These are phyloP conservation scores for Ianthella basta DNA, from an alignment of 37 sponge, comb jelly and placozoan genomes.

Conservation along the genomic window DNA sequence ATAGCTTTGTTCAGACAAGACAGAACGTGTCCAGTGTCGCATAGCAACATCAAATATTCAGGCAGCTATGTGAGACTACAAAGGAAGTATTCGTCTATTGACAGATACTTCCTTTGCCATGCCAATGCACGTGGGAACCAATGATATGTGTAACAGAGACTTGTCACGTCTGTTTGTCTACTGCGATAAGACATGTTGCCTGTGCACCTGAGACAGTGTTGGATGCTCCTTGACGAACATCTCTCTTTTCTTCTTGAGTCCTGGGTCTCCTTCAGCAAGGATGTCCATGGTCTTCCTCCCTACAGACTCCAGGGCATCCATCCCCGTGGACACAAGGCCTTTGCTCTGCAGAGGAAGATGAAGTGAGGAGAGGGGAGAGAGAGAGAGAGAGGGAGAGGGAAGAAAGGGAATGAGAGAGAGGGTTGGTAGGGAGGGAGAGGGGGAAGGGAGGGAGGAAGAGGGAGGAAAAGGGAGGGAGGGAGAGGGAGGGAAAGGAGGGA, in stretches of 20 bases:
- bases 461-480: not conserved
- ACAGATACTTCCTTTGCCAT: no score
- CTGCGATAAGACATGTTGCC: no score
- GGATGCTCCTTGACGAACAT: conserved; percentile 32
- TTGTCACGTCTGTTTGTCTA: no score
- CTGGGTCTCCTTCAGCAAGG: conserved; percentile 89
- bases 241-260: conserved; percentile 68
- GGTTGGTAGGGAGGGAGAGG: not conserved
- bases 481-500: conserved; percentile 5
- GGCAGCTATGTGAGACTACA: no score
- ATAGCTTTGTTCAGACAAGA: no score
- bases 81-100: no score
- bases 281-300: conserved; percentile 93
- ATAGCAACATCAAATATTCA: no score
- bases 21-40: no score
- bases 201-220: conserved; percentile 80
- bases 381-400: not conserved
- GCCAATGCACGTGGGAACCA: no score
- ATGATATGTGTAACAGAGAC: no score
- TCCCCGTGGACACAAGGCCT: conserved; percentile 67
- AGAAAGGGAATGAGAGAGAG: not conserved
- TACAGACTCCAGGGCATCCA: conserved; percentile 87
- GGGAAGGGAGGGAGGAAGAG: not conserved
- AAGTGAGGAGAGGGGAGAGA: not conserved
- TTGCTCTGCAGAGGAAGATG: conserved; percentile 42